These are phyloP conservation scores for Rutpela maculata DNA, from an alignment of 2,888 invertebrate genomes.

Conservation along the genomic window DNA sequence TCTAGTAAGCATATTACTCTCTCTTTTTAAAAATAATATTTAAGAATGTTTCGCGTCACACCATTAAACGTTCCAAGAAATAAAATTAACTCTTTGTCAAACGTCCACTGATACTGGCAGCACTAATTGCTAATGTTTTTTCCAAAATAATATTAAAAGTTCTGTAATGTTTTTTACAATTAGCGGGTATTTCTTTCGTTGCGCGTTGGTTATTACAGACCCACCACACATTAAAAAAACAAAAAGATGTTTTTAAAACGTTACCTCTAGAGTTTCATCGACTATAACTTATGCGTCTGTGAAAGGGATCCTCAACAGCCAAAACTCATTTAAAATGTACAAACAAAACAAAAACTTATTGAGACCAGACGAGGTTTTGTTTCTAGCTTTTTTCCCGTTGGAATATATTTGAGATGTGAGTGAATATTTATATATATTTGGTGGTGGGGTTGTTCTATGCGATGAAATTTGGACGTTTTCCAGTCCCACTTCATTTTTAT, in stretches of 20 bases:
- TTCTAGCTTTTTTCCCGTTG: conserved; percentile 22
- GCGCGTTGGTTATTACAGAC: conserved; percentile 18
- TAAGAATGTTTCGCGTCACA: neutral
- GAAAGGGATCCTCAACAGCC: conserved; percentile 36
- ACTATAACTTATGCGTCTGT: conserved; percentile 46
- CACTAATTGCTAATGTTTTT: neutral
- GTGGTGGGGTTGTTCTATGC: neutral
- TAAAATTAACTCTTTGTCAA: neutral
- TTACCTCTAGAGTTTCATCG: neutral
- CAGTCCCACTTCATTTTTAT: too few relatives aligned
- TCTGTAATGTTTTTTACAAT: conserved; percentile 4
- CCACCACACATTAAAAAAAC: conserved; percentile 7
- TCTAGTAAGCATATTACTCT: neutral
- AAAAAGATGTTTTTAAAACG: conserved; percentile 24
- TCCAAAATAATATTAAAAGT: neutral
- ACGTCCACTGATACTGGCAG: neutral
- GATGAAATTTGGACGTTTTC: too few relatives aligned
- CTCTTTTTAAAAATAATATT: neutral
- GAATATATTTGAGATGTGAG: conserved; percentile 36
- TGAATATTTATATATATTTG: conserved; percentile 27
- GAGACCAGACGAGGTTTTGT: conserved; percentile 36
- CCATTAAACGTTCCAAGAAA: neutral
- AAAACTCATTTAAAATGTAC: conserved; percentile 36
- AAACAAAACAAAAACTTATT: conserved; percentile 31
- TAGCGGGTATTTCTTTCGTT: conserved; percentile 20